Conservation (phyloP, 2,113 vertebrate genomes). For the Pogona vitticeps region DNA sequence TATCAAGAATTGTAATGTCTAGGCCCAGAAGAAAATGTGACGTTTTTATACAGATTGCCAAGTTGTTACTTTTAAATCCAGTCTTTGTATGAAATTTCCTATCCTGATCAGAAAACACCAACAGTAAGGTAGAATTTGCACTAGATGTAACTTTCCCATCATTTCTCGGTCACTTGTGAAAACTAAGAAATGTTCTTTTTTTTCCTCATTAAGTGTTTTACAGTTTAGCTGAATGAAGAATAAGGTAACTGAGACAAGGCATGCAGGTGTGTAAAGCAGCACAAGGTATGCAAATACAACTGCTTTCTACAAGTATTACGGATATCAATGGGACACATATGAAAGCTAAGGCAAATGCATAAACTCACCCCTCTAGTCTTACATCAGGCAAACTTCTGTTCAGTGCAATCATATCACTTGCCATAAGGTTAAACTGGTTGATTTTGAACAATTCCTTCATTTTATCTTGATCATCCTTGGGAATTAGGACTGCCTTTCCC, state of each 20-base stretch:
- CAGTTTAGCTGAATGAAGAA: no score
- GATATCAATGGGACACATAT: background rate
- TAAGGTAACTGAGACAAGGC: background rate
- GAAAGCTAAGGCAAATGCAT: background rate
- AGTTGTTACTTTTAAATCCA: background rate
- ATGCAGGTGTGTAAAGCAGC: background rate
- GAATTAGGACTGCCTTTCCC: constrained; percentile 93
- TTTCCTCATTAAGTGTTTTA: no score
- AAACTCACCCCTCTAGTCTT: constrained; percentile 91
- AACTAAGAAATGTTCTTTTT: no score
- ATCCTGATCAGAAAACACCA: background rate
- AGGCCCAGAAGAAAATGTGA: background rate
- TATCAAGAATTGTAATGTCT: no score
- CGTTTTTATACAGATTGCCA: background rate
- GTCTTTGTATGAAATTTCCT: background rate
- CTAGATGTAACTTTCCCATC: background rate
- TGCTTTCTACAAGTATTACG: background rate
- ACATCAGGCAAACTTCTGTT: constrained; percentile 97
- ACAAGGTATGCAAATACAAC: no score
- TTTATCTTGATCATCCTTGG: constrained; percentile 94
- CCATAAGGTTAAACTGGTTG: constrained; percentile 99
- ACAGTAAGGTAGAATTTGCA: no score
- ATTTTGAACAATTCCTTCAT: constrained; percentile 99
- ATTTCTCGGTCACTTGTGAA: background rate
- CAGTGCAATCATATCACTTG: constrained; percentile 95